Percentiles rank a stretch among this genome's conserved stretches.
These are phyloP conservation scores for Drosophila yooni DNA, from an alignment of 2,888 invertebrate species.

Conservation along the genomic window DNA sequence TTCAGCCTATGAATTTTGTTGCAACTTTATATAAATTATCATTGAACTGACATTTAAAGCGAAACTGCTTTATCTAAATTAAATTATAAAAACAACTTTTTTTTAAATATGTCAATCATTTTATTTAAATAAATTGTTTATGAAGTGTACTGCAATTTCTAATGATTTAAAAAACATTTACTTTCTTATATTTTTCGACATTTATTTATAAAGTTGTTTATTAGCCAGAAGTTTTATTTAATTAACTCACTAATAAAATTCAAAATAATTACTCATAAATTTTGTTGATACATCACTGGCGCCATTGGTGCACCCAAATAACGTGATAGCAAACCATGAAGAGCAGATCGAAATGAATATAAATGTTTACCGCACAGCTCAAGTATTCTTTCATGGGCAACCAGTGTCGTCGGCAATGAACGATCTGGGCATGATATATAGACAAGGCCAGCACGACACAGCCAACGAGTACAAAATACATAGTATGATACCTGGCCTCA, in stretches of 20 bases:
- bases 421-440: constrained; percentile 37
- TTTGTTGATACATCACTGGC: not conserved
- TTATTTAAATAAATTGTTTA: not conserved
- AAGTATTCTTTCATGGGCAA: constrained; percentile 30
- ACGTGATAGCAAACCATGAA: constrained; percentile 23
- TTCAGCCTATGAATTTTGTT: constrained; percentile 19
- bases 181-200: not conserved
- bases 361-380: constrained; percentile 14
- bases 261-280: not conserved
- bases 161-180: not conserved
- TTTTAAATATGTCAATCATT: not conserved
- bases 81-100: not conserved
- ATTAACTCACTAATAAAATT: not conserved
- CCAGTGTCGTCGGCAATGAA: constrained; percentile 36
- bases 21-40: not conserved
- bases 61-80: too few relatives aligned
- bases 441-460: constrained; percentile 6
- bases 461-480: constrained; percentile 28
- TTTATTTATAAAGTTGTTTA: not conserved
- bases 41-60: constrained; percentile 19
- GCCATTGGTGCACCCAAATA: constrained; percentile 20
- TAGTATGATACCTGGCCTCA: not conserved
- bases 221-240: not conserved
- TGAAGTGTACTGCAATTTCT: not conserved
- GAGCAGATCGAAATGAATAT: constrained; percentile 37